Evolutionary conservation across 2,888 invertebrate species (phyloP).

Genomic region (Agrotis segetum): DNA sequence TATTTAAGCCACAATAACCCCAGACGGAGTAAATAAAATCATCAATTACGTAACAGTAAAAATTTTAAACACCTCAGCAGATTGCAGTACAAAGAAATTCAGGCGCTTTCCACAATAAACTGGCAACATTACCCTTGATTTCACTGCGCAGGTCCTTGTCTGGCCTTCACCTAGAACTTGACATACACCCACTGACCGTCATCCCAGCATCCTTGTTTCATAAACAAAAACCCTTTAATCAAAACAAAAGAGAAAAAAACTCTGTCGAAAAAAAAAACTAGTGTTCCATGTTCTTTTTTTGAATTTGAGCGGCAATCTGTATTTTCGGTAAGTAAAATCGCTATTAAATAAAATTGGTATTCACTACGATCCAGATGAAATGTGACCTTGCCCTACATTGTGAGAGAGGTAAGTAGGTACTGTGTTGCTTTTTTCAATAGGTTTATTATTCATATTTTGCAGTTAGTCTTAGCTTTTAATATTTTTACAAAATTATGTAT

Average conservation of each 20-base stretch:
- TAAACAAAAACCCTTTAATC: constrained; percentile 33
- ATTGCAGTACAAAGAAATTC: constrained; percentile 7
- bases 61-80: background rate
- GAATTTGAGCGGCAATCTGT: background rate
- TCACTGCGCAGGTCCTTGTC: constrained; percentile 71
- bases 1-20: no score
- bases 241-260: constrained; percentile 3
- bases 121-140: constrained; percentile 62
- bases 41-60: background rate
- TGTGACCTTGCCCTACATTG: constrained; percentile 55
- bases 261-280: no score
- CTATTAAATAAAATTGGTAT: background rate
- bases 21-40: no score
- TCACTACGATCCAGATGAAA: constrained; percentile 23
- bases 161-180: constrained; percentile 81
- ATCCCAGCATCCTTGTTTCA: constrained; percentile 37
- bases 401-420: constrained; percentile 43
- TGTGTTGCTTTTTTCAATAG: constrained; percentile 1
- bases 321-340: constrained; percentile 6
- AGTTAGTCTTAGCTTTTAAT: no score
- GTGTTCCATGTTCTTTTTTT: background rate
- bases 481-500: no score
- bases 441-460: no score
- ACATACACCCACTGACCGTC: constrained; percentile 72
- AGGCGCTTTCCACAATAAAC: constrained; percentile 4